Evolutionary conservation across 2,113 vertebrate species (phyloP).

Genomic region (Calidris pugnax): DNA sequence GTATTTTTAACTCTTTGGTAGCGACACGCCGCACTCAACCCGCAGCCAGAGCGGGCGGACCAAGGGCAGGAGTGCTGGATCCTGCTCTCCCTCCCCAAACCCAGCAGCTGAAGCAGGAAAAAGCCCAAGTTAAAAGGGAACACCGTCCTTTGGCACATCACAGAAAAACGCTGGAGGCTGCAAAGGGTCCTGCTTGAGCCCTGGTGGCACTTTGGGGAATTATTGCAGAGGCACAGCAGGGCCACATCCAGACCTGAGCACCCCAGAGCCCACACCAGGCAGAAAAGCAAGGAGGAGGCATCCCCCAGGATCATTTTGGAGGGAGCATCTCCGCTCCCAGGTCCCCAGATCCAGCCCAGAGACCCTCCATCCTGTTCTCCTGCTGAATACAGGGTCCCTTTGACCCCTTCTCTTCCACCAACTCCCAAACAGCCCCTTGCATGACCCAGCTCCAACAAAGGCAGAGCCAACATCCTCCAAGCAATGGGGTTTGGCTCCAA

Average conservation of each 20-base stretch:
- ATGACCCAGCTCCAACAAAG: neutral
- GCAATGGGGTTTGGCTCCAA: neutral
- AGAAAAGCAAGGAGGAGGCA: neutral
- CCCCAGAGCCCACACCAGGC: neutral
- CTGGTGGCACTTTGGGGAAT: neutral
- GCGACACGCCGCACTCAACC: neutral
- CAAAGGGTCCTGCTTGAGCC: neutral
- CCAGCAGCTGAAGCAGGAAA: fast-evolving
- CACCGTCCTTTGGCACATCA: neutral
- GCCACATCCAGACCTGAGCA: fast-evolving
- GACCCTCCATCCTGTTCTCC: neutral
- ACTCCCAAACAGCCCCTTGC: neutral
- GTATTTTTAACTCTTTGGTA: constrained; percentile 19
- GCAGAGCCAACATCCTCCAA: neutral
- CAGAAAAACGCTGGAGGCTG: neutral
- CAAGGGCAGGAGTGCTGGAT: fast-evolving
- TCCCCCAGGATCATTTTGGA: neutral
- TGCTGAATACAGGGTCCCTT: neutral
- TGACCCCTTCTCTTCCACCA: neutral
- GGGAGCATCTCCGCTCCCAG: neutral
- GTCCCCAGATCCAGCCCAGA: neutral
- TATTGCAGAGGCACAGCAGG: neutral
- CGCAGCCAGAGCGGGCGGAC: fast-evolving
- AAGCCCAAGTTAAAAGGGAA: neutral
- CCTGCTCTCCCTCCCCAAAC: neutral